These are phyloP conservation scores for Bovichtus variegatus DNA, from an alignment of 2,797 vertebrate genomes.

Conservation along the genomic window DNA sequence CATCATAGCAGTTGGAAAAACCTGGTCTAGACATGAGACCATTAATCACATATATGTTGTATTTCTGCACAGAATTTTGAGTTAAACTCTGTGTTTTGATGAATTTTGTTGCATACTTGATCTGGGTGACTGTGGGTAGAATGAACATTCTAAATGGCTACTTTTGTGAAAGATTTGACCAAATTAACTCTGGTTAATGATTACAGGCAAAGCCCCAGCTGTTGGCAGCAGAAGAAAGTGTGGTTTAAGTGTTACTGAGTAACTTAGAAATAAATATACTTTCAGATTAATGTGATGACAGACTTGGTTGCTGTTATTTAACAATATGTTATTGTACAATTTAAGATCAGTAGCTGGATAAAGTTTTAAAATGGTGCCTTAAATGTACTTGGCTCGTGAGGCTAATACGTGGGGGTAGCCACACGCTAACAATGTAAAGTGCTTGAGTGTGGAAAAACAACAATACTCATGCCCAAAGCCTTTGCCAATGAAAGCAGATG, in stretches of 20 bases:
- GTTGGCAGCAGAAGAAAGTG: no score
- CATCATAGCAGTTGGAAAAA: slow-evolving; percentile 6
- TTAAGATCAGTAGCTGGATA: no score
- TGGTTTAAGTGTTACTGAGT: no score
- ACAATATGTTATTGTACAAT: no score
- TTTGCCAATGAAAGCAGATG: background rate
- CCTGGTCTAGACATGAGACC: background rate
- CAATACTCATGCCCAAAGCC: background rate
- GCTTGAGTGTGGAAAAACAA: background rate
- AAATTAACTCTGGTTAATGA: no score
- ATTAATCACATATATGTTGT: background rate
- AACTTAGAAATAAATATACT: no score
- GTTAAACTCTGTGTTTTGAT: no score
- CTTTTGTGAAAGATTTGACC: background rate
- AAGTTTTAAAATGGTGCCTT: background rate
- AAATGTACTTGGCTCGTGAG: background rate
- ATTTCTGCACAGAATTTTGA: background rate
- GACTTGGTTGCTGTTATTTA: no score
- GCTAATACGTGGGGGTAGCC: no score
- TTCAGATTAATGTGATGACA: no score
- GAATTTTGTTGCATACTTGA: background rate
- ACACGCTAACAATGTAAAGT: background rate
- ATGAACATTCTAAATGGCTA: no score
- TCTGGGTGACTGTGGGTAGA: background rate
- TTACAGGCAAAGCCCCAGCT: no score